phyloP scores from a whole-genome alignment of 64 coral and sea anemone genomes.

The Actinia equina region DNA sequence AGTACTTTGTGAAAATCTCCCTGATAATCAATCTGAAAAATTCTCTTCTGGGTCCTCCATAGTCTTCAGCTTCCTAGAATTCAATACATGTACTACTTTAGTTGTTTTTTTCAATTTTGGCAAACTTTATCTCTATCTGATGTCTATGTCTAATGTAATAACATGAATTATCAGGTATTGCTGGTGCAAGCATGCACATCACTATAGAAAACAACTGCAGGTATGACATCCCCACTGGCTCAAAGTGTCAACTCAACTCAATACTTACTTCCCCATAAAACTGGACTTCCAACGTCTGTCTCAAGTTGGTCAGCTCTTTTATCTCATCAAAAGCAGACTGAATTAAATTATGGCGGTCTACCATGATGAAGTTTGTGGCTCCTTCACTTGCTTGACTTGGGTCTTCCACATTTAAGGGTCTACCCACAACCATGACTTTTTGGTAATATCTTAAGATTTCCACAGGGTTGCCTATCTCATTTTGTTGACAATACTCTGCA shows the following conservation, averaged over 20 bases:
- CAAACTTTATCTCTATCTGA: background rate
- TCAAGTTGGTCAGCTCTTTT: background rate
- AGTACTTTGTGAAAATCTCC: constrained; percentile 33
- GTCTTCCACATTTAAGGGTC: constrained; percentile 30
- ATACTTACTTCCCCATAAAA: constrained; percentile 52
- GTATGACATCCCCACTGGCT: background rate
- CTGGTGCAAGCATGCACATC: background rate
- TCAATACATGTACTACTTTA: background rate
- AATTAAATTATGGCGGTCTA: constrained; percentile 26
- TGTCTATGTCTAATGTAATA: background rate
- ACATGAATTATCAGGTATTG: background rate
- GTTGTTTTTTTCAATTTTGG: background rate
- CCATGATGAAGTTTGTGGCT: constrained; percentile 49
- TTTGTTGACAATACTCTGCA: background rate
- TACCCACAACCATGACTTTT: constrained; percentile 37
- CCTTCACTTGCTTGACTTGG: constrained; percentile 9
- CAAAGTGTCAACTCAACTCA: background rate
- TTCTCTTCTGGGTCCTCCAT: constrained; percentile 41
- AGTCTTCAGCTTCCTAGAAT: constrained; percentile 38
- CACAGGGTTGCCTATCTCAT: constrained; percentile 31
- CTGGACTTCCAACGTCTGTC: constrained; percentile 46
- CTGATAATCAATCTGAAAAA: constrained; percentile 30
- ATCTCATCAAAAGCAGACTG: constrained; percentile 44
- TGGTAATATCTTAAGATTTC: constrained; percentile 32
- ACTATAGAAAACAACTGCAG: background rate